Conservation (phyloP, 2,888 invertebrate genomes). For the Copidosoma aretas region DNA sequence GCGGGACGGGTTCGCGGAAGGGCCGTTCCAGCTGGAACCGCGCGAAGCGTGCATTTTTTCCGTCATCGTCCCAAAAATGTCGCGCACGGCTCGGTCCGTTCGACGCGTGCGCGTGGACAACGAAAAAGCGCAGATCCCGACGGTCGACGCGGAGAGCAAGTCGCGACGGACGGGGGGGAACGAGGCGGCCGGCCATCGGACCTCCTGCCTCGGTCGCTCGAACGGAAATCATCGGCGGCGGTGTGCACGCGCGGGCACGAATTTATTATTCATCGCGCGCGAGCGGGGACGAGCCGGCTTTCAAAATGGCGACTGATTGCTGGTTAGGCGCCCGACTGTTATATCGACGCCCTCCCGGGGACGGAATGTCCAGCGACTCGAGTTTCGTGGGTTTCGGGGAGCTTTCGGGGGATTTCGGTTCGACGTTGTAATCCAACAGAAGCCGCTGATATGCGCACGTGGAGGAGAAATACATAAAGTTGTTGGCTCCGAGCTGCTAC, state of each 20-base stretch:
- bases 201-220: slow-evolving; percentile 37
- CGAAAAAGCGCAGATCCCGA: no score
- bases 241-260: neutral
- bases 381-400: slow-evolving; percentile 4
- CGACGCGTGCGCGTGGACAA: no score
- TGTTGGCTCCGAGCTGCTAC: no score
- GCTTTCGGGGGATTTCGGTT: neutral
- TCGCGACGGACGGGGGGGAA: slow-evolving; percentile 22
- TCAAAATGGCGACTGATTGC: slow-evolving; percentile 37
- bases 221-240: neutral
- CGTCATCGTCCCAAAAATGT: no score
- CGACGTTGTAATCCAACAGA: neutral
- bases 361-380: slow-evolving; percentile 17
- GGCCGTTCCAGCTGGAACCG: no score
- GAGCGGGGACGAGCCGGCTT: neutral
- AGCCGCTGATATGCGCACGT: neutral
- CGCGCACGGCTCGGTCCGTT: no score
- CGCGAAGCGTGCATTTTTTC: no score
- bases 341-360: slow-evolving; percentile 19
- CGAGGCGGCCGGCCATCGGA: slow-evolving; percentile 34
- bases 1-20: no score
- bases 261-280: neutral
- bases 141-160: no score
- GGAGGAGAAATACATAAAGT: no score
- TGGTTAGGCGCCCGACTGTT: slow-evolving; percentile 3